Conservation (phyloP, 2,888 invertebrate species). For the Dasysyrphus albostriatus region DNA sequence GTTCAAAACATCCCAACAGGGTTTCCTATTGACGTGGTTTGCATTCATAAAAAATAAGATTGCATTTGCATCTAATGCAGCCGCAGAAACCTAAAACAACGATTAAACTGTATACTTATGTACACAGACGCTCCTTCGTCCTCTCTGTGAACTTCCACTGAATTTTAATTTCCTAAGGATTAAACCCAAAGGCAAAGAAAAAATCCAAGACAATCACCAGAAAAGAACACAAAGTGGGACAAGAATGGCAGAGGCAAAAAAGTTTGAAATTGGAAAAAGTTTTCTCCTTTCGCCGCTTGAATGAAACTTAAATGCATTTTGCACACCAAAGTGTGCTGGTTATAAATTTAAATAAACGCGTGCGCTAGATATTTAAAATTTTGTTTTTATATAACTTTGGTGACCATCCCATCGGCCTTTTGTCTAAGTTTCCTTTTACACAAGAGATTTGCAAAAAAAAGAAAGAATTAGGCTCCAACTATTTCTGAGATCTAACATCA, state of each 20-base stretch:
- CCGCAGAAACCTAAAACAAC: slow-evolving; percentile 22
- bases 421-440: not conserved
- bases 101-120: slow-evolving; percentile 18
- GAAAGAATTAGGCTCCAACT: too few relatives aligned
- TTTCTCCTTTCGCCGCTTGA: slow-evolving; percentile 63
- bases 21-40: not conserved
- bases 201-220: slow-evolving; percentile 20
- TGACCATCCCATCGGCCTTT: not conserved
- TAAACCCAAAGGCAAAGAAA: slow-evolving; percentile 43
- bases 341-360: slow-evolving; percentile 71
- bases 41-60: slow-evolving; percentile 2
- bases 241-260: slow-evolving; percentile 25
- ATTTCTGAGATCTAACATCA: too few relatives aligned
- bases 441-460: not conserved
- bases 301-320: slow-evolving; percentile 72
- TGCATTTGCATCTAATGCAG: slow-evolving; percentile 21
- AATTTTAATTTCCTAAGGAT: slow-evolving; percentile 67
- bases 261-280: slow-evolving; percentile 67
- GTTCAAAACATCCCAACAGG: not conserved
- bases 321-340: slow-evolving; percentile 43
- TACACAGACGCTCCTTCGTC: slow-evolving; percentile 14
- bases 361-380: slow-evolving; percentile 57
- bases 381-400: not conserved
- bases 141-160: slow-evolving; percentile 50
- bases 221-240: slow-evolving; percentile 11